These are phyloP conservation scores for Ageneiosus marmoratus DNA, from an alignment of 2,113 vertebrate genomes.

Conservation along the genomic window DNA sequence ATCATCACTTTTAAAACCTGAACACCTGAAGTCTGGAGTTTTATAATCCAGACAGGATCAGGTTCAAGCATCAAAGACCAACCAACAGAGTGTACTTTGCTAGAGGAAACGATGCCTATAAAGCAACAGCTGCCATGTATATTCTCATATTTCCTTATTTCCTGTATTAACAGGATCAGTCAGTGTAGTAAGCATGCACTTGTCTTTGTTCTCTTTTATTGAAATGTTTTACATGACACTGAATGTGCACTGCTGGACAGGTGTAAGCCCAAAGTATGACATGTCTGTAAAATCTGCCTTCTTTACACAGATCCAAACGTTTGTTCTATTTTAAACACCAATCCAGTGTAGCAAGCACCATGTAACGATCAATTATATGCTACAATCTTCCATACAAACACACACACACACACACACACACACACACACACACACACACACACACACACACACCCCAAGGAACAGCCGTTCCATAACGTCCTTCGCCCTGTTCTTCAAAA, in stretches of 20 bases:
- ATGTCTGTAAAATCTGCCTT: neutral
- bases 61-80: slow-evolving; percentile 61
- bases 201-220: too few relatives aligned
- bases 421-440: slow-evolving; percentile 44
- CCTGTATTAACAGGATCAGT: slow-evolving; percentile 38
- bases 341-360: neutral
- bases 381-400: slow-evolving; percentile 20
- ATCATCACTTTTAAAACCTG: neutral
- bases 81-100: slow-evolving; percentile 52
- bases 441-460: neutral
- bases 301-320: neutral
- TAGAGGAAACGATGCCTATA: slow-evolving; percentile 59
- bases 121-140: slow-evolving; percentile 58
- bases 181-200: neutral
- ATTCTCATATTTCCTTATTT: slow-evolving; percentile 49
- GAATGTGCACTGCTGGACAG: neutral
- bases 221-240: neutral
- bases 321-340: neutral
- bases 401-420: slow-evolving; percentile 55
- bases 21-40: slow-evolving; percentile 23
- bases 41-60: slow-evolving; percentile 54
- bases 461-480: slow-evolving; percentile 32
- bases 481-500: slow-evolving; percentile 59
- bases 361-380: slow-evolving; percentile 23
- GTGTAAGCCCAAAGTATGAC: neutral